Conservation (phyloP, 1,140 invertebrate genomes). For the Goniozus legneri region DNA sequence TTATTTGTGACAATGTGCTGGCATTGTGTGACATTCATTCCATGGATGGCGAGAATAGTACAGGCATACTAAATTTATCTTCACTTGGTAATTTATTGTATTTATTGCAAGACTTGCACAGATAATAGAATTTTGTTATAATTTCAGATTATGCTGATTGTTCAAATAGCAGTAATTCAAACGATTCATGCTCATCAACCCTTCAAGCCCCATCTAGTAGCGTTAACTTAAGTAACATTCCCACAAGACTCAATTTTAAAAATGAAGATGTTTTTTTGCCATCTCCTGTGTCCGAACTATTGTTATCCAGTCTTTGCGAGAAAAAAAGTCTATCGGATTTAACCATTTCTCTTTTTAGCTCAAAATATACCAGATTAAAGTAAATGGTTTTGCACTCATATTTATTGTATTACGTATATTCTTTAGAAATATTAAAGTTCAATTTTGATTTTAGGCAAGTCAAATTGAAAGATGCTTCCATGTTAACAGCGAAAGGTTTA, state of each 20-base stretch:
- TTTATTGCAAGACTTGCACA: background rate
- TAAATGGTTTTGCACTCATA: constrained; percentile 14
- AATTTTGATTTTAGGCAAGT: constrained; percentile 49
- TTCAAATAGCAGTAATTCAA: constrained; percentile 15
- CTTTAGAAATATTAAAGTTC: constrained; percentile 1
- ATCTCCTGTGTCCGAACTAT: constrained; percentile 64
- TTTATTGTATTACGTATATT: background rate
- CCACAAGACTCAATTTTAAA: constrained; percentile 58
- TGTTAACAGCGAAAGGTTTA: constrained; percentile 63
- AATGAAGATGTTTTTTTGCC: constrained; percentile 67
- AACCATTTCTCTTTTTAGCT: constrained; percentile 65
- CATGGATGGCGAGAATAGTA: too few species aligned
- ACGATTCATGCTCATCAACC: constrained; percentile 22
- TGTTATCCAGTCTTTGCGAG: constrained; percentile 63
- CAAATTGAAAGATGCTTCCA: constrained; percentile 56
- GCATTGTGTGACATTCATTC: constrained; percentile 57
- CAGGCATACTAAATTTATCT: too few species aligned
- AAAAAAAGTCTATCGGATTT: constrained; percentile 65
- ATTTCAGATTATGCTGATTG: constrained; percentile 25
- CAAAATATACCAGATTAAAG: constrained; percentile 63
- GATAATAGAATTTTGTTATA: too few species aligned
- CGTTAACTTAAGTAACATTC: constrained; percentile 30
- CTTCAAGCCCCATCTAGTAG: constrained; percentile 25
- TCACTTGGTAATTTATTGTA: background rate
- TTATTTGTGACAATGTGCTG: constrained; percentile 67